These are phyloP conservation scores for Tipula helvola DNA, from an alignment of 2,888 invertebrate genomes.

Conservation along the genomic window DNA sequence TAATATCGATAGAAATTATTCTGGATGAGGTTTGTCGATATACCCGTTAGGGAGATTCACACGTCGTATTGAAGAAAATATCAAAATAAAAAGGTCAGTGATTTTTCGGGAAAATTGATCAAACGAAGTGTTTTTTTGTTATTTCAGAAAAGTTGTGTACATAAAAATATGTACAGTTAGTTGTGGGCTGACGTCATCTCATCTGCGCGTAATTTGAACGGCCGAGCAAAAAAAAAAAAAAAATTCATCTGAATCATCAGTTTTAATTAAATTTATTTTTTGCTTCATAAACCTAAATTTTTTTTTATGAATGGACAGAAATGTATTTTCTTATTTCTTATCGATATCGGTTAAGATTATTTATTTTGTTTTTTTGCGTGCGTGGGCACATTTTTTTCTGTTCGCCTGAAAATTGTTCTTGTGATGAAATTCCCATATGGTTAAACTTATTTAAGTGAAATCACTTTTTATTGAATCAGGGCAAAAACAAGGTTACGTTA, in stretches of 20 bases:
- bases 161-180: not conserved
- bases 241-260: not conserved
- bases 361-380: not conserved
- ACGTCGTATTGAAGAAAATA: not conserved
- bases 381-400: not conserved
- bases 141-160: not conserved
- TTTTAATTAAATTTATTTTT: not conserved
- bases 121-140: not conserved
- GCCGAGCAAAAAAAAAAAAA: not conserved
- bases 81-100: not conserved
- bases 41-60: not conserved
- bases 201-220: not conserved
- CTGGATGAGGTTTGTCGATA: not conserved
- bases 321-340: not conserved
- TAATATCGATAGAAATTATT: not conserved
- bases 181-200: not conserved
- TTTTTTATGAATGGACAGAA: not conserved
- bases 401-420: not conserved
- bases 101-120: not conserved
- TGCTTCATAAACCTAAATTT: not conserved
- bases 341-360: not conserved
- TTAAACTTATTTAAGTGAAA: not conserved
- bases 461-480: not conserved
- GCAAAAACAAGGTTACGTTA: not conserved
- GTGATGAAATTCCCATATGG: not conserved